Evolutionary conservation across 2,113 vertebrate genomes (phyloP).

Genomic region (Pollimyrus isidori): DNA sequence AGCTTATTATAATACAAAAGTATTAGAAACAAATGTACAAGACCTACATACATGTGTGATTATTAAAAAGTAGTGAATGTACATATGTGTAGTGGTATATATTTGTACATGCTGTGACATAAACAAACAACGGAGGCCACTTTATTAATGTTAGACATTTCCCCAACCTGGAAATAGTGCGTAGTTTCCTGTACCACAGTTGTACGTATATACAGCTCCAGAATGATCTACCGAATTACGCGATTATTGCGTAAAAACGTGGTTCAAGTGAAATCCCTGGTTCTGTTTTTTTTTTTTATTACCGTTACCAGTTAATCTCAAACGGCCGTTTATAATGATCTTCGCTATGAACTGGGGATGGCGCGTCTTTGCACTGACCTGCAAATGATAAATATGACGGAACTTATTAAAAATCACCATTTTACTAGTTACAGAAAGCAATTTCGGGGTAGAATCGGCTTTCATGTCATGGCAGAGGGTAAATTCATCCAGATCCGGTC

Average conservation of each 20-base stretch:
- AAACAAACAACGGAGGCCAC: not conserved
- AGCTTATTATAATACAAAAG: not conserved
- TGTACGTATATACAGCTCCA: not conserved
- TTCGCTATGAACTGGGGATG: not conserved
- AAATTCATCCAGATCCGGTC: not conserved
- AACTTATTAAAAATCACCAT: not conserved
- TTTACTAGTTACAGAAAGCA: not conserved
- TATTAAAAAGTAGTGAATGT: not conserved
- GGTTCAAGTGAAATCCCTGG: not conserved
- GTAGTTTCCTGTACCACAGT: not conserved
- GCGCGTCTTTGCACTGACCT: not conserved
- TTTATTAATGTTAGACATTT: not conserved
- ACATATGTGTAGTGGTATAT: not conserved
- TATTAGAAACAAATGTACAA: not conserved
- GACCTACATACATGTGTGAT: not conserved
- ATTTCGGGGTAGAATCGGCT: not conserved
- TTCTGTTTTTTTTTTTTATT: not conserved
- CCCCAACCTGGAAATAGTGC: not conserved
- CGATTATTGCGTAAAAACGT: not conserved
- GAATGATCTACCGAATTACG: not conserved
- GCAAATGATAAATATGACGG: not conserved
- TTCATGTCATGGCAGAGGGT: not conserved
- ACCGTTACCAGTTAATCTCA: not conserved
- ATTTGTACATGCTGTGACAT: not conserved
- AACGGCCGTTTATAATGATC: not conserved